Percentiles rank a stretch among this genome's conserved stretches.
These are phyloP conservation scores for Peromyscus polionotus DNA, from an alignment of 2,113 vertebrate genomes.

Conservation along the genomic window DNA sequence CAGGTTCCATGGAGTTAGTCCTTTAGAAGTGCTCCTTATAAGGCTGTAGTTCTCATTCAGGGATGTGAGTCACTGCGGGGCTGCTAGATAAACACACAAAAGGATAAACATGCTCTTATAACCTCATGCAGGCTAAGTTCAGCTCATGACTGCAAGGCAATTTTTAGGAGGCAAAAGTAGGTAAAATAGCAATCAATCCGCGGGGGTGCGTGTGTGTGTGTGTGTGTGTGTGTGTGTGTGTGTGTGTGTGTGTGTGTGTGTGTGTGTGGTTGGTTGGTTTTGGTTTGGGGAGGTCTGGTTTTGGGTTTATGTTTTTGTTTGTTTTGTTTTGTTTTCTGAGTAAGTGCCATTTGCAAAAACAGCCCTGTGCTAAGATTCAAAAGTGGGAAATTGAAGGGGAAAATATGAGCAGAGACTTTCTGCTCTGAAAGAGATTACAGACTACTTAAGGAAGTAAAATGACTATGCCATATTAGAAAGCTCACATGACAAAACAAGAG, in stretches of 20 bases:
- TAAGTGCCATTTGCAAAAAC: not conserved
- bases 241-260: not conserved
- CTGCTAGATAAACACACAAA: constrained; percentile 36
- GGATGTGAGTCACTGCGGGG: constrained; percentile 45
- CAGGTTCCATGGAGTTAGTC: constrained; percentile 8
- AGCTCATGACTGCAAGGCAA: not conserved
- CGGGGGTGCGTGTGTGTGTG: not conserved
- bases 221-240: not conserved
- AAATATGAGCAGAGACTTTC: not conserved
- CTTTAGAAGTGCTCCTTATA: constrained; percentile 22
- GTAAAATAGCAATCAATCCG: not conserved
- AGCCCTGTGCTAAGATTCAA: not conserved
- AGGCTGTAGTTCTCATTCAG: not conserved
- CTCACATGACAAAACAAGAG: not conserved
- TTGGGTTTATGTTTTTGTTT: not conserved
- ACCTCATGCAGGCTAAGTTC: constrained; percentile 5
- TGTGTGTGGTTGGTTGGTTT: not conserved
- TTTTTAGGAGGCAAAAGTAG: constrained; percentile 18
- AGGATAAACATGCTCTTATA: not conserved
- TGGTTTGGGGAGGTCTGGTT: not conserved
- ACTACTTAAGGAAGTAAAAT: not conserved
- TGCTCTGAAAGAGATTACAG: not conserved
- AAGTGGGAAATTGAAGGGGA: not conserved
- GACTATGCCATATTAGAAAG: not conserved
- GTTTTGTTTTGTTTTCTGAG: constrained; percentile 6